Base-by-base conservation (phyloP, 1,140 invertebrate genomes). In the Pseudomyrmex cubaensis region DNA sequence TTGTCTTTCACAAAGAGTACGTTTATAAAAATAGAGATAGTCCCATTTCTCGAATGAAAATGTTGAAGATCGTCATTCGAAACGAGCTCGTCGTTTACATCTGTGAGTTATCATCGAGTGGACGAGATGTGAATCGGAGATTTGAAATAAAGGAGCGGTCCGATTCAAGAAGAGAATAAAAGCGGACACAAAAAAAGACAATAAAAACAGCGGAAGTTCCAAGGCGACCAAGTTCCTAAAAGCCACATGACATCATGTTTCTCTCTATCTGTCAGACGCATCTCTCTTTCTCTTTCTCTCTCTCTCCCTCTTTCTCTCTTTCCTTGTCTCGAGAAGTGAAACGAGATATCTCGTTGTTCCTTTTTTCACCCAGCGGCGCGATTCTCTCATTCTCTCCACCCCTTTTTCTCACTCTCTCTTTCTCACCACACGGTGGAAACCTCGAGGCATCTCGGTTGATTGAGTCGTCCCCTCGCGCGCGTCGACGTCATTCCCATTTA, bases 401-500 rank as follows among this genome's bases (percentile, higher is more conserved):
- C 48, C 20, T 61, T 50, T 70, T 48, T 48, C 63, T 10, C 25
- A 8, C 57, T 54, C 22, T 46, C n/a, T 67, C 46, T 80, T 61
- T 50, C n/a, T 82, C 59, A 62, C 50, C 50, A 13, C 48, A 17
- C 74, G 46, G 10, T 12, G 20, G 62, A 84, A 80, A 67, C 56
- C 75, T 61, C 54, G 52, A 48, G 75, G 75, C 82, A 77, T 76
- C 80, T 86, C 46, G 72, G 48, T 61, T 84, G 85, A 86, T 86
- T 85, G 83, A 84, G 85, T 85, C 85, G 82, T 86, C 66, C 73
- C 72, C 76, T 76, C 44, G 72, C 25, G 72, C 25, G 64, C 25
- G 73, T 73, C 72, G 72, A 86, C 83, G 85, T 86, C 82, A 86
- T 70, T 84, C 82, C 73, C 74, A 86, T 85, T 85, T 86, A 77